Evolutionary conservation across 2,888 invertebrate genomes (phyloP), one percentile per base, ranked within the genome.

Genomic region (Latheticus oryzae): DNA sequence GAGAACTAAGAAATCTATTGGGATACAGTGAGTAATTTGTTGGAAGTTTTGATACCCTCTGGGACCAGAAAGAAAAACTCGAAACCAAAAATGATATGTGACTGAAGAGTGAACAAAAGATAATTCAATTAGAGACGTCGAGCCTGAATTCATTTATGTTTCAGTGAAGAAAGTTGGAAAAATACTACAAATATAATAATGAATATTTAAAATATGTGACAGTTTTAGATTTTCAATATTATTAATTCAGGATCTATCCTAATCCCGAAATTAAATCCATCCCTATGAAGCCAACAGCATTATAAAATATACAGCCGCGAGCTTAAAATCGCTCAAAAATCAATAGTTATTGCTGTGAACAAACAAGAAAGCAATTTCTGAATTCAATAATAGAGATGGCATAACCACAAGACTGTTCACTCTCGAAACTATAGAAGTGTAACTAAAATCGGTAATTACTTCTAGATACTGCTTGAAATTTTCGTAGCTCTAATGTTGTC

Each of bases 291-390:
- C n/a, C n/a, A n/a, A n/a, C n/a, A n/a, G n/a, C n/a, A n/a, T n/a
- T n/a, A n/a, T n/a, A n/a, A n/a, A n/a, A n/a, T 24, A 24, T 26
- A 40, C 11, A 40, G 40, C 40, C 40, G 23, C 23, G 23, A 21
- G 40, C 42, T 43, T 32, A 32, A 45, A 30, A 45, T 45, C 45
- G 13, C 12, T 45, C 32, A 45, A 45, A 45, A 45, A 45, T 45
- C 45, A 30, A 45, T 45, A 30, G 30, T 30, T 45, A 45, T 45
- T 45, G 32, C 45, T 32, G 45, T 45, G 32, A 45, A 45, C 45
- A 45, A 45, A 45, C 45, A 45, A 45, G 45, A 45, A 45, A 30
- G 45, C 45, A 28, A 45, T 32, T 45, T 45, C 45, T 45, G 38
- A 23, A 23, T 38, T 38, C 38, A 23, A 38, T 38, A 38, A 38